Percentiles rank a stretch among this genome's conserved stretches.
phyloP scores from a whole-genome alignment of 2,888 invertebrate species.

The Blomia tropicalis region DNA sequence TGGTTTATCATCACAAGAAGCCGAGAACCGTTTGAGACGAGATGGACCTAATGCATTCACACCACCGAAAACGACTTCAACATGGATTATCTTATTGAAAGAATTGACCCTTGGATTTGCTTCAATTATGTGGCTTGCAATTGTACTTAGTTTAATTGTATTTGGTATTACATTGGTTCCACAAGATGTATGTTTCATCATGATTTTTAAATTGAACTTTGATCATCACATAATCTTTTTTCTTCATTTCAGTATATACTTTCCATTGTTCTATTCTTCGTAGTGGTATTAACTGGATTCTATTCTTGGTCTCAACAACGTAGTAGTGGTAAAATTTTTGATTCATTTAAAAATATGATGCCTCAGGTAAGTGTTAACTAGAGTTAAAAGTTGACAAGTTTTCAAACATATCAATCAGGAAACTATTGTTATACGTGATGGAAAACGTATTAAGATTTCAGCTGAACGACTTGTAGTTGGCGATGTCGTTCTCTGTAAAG shows the following conservation, averaged over 20 bases:
- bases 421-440: slow-evolving; percentile 30
- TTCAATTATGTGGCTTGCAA: slow-evolving; percentile 24
- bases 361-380: slow-evolving; percentile 33
- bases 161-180: neutral
- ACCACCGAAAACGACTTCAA: slow-evolving; percentile 31
- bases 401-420: slow-evolving; percentile 25
- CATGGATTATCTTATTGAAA: slow-evolving; percentile 31
- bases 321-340: slow-evolving; percentile 42
- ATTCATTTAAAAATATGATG: slow-evolving; percentile 42
- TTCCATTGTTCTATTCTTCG: slow-evolving; percentile 14
- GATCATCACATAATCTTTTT: slow-evolving; percentile 12
- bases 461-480: slow-evolving; percentile 37
- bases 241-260: slow-evolving; percentile 28
- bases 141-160: slow-evolving; percentile 4
- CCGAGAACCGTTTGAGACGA: neutral
- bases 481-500: slow-evolving; percentile 37
- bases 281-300: slow-evolving; percentile 37
- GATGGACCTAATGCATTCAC: slow-evolving; percentile 20
- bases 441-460: slow-evolving; percentile 34
- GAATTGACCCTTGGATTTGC: slow-evolving; percentile 34
- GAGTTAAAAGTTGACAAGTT: neutral
- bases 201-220: neutral
- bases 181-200: neutral
- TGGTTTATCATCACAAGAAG: slow-evolving; percentile 31
- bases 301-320: slow-evolving; percentile 43